Base-by-base conservation (phyloP, 2,797 vertebrate species). In the Neosilurus hyrtlii region DNA sequence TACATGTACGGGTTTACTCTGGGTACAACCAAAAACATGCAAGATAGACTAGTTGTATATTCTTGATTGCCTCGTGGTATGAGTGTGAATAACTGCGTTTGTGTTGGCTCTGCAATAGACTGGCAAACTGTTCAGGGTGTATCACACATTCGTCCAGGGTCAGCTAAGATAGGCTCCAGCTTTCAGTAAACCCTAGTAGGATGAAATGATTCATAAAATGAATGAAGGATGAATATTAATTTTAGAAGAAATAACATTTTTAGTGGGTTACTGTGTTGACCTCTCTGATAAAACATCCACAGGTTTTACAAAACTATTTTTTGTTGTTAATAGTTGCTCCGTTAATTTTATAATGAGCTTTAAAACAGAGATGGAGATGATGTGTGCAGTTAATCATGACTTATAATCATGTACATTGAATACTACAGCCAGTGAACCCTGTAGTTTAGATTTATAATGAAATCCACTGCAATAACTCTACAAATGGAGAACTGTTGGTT, bases 401-500 rank as follows among this genome's bases (percentile, higher is more conserved):
- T 65, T 70, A 62, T 65, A 76, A 66, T 71, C 16, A 30, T 57
- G 57, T 85, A 51, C 30, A 73, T 76, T 72, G 72, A 77, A 72
- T 30, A 62, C n/a, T 63, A 26, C 18, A 67, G 35, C 37, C 70
- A 70, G 49, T 57, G 54, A 66, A 73, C 49, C 56, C 62, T 57
- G 12, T 9, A 68, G 71, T 77, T 73, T 71, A 82, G 74, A 71
- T 83, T 73, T 87, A 77, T 73, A 62, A 89, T 82, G 30, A 83
- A 85, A 59, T 77, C 66, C 74, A 70, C 74, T 73, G 54, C 75
- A 75, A 71, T 82, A 82, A 81, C 79, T 78, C 68, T 80, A 86
- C 79, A 80, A 65, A 84, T 72, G 66, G 83, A 80, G 84, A 78
- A 75, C 67, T 65, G 75, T 63, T 75, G 43, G 57, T 66, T 62